A percentile compares a stretch with the other conserved stretches of the same genome.
Evolutionary conservation across 2,113 vertebrate species (phyloP).

Genomic region (Galemys pyrenaicus): DNA sequence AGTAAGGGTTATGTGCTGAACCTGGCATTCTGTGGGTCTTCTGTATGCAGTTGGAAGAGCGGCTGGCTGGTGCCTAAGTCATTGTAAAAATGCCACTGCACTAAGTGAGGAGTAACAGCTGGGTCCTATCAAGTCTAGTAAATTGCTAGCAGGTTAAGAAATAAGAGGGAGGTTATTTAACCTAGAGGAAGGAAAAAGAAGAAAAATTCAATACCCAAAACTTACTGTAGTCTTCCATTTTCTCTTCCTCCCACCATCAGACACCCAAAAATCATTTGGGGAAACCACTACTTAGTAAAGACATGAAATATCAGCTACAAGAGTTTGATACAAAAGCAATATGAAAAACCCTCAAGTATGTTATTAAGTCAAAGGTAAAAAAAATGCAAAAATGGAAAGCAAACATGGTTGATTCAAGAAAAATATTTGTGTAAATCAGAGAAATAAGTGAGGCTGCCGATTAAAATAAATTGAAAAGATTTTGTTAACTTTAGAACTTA

Average conservation of each 20-base stretch:
- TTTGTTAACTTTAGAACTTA: neutral
- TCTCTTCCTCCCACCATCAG: neutral
- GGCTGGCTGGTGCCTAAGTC: neutral
- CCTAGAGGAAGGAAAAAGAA: neutral
- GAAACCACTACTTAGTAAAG: conserved; percentile 15
- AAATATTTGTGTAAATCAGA: neutral
- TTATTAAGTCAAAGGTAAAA: neutral
- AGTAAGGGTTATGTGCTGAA: neutral
- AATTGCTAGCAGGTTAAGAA: conserved; percentile 35
- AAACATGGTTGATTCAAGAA: neutral
- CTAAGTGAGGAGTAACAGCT: neutral
- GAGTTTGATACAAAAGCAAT: conserved; percentile 9
- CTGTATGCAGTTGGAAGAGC: neutral
- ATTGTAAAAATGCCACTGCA: neutral
- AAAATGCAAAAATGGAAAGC: conserved; percentile 38
- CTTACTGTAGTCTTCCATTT: neutral
- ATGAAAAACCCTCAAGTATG: neutral
- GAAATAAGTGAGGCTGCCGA: neutral
- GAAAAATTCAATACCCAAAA: neutral
- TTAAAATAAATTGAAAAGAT: neutral
- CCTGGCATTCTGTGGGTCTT: neutral
- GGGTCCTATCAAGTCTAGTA: neutral
- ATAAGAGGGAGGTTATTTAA: neutral
- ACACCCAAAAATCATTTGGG: neutral
- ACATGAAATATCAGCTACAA: conserved; percentile 20